Conservation (phyloP, 2,113 vertebrate species). For the Anseranas semipalmata region DNA sequence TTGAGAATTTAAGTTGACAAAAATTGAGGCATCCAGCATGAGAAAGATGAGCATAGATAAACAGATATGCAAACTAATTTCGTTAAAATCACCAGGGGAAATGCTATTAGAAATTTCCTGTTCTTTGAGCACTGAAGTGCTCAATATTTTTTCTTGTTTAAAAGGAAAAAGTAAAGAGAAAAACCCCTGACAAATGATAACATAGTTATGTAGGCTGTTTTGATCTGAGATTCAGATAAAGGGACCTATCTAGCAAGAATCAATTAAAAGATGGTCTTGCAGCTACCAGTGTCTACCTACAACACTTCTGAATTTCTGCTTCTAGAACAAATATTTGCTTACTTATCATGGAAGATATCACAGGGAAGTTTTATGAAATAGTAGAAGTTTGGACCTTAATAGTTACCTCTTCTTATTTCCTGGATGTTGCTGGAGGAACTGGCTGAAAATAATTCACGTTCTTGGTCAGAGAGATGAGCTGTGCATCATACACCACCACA, state of each 20-base stretch:
- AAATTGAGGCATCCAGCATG: not conserved
- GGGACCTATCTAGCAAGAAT: not conserved
- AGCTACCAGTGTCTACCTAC: not conserved
- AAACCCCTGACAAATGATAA: rapidly evolving
- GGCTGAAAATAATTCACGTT: not conserved
- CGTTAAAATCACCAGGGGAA: not conserved
- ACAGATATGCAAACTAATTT: not conserved
- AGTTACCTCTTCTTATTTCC: not conserved
- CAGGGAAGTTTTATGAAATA: not conserved
- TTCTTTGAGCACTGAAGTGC: not conserved
- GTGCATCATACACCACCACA: rapidly evolving
- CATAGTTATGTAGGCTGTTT: not conserved
- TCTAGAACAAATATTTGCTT: not conserved
- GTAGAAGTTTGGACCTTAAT: not conserved
- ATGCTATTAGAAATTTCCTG: not conserved
- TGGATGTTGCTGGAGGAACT: not conserved
- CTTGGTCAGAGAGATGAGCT: not conserved
- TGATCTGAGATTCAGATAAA: not conserved
- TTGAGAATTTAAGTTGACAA: not conserved
- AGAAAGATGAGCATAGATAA: not conserved
- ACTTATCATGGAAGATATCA: rapidly evolving
- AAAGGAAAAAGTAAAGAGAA: not conserved
- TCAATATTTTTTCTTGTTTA: not conserved
- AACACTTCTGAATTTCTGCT: not conserved
- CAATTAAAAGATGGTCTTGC: not conserved